phyloP scores from a whole-genome alignment of 2,113 vertebrate species.

The Hyperoodon ampullatus region DNA sequence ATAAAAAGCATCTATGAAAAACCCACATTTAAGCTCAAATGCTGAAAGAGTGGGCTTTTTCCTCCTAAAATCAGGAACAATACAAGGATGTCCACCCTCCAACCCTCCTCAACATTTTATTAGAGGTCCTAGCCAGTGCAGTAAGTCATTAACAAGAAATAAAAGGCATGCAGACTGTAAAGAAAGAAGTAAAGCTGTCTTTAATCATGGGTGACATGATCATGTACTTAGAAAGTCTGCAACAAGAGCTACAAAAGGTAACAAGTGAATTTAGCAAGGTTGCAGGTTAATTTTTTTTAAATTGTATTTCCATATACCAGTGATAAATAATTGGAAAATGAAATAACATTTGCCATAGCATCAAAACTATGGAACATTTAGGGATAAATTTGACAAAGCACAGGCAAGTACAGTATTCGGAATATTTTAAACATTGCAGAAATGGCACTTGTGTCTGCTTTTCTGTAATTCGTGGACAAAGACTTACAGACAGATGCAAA shows the following conservation, averaged over 20 bases:
- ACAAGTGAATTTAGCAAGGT: neutral
- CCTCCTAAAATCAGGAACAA: neutral
- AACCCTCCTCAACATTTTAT: neutral
- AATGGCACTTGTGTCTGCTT: constrained; percentile 60
- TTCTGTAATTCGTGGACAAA: constrained; percentile 72
- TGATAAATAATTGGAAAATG: neutral
- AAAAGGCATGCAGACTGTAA: neutral
- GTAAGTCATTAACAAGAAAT: neutral
- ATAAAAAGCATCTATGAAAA: neutral
- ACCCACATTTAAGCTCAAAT: neutral
- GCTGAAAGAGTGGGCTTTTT: neutral
- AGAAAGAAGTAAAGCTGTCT: neutral
- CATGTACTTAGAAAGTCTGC: neutral
- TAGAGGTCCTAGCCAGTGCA: neutral
- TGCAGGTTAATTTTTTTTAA: neutral
- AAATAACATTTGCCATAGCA: neutral
- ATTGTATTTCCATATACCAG: neutral
- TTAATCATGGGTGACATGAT: neutral
- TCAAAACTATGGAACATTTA: neutral
- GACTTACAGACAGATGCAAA: constrained; percentile 55
- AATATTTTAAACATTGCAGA: neutral
- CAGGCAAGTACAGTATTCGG: neutral
- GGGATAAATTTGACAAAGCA: neutral
- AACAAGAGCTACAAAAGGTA: neutral
- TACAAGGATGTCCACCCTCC: neutral